A percentile compares a stretch with the other conserved stretches of the same genome.
These are phyloP conservation scores for Macroglossus sobrinus DNA, from an alignment of 2,113 vertebrate species.

Conservation along the genomic window DNA sequence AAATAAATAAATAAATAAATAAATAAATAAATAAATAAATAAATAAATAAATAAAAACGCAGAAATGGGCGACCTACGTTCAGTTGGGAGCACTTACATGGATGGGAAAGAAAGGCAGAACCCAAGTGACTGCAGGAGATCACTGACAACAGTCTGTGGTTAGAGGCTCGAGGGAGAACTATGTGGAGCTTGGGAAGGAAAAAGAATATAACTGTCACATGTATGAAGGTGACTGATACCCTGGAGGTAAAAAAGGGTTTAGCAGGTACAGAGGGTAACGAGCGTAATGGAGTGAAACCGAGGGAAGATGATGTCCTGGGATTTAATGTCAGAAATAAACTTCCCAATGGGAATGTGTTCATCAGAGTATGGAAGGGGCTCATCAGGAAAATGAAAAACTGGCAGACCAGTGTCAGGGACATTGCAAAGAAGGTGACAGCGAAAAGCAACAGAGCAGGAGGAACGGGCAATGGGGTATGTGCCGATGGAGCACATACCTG, in stretches of 20 bases:
- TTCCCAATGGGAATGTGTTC: background rate
- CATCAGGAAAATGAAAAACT: background rate
- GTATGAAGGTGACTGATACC: constrained; percentile 17
- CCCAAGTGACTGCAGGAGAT: background rate
- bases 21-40: too few relatives aligned
- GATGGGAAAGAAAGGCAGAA: background rate
- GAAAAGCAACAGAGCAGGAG: background rate
- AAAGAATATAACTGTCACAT: background rate
- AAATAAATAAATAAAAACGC: too few relatives aligned
- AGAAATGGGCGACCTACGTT: background rate
- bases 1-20: too few relatives aligned
- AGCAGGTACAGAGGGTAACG: background rate
- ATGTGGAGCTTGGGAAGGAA: background rate
- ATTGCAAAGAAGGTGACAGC: background rate
- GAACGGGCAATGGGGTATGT: background rate
- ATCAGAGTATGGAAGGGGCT: constrained; percentile 44
- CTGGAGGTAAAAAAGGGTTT: background rate
- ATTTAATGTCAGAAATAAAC: constrained; percentile 35
- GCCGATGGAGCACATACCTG: rapidly evolving
- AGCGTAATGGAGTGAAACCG: constrained; percentile 31
- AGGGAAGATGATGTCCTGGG: background rate
- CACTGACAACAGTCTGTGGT: background rate
- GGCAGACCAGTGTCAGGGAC: background rate
- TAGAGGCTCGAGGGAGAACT: background rate
- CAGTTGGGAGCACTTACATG: too few relatives aligned